phyloP scores from a whole-genome alignment of 1,140 invertebrate species.

The Apolygus lucorum region DNA sequence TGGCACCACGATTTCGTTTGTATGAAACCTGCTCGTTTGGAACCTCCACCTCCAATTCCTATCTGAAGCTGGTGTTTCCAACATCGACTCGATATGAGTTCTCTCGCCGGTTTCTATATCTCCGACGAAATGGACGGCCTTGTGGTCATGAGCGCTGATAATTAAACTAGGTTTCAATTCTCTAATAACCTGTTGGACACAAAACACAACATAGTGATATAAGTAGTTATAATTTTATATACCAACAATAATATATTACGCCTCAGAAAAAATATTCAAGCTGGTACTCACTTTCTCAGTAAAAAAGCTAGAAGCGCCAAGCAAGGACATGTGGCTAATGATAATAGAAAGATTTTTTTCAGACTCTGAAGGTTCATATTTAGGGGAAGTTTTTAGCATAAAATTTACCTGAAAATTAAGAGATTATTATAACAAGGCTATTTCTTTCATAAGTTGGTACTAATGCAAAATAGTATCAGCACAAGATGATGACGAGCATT shows the following conservation, averaged over 20 bases:
- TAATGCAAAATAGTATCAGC: too few relatives aligned
- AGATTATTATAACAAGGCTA: too few relatives aligned
- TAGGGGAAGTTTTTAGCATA: constrained; percentile 47
- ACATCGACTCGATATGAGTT: constrained; percentile 27
- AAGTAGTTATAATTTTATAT: too few relatives aligned
- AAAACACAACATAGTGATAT: too few relatives aligned
- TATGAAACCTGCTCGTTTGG: constrained; percentile 14
- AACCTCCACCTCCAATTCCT: constrained; percentile 36
- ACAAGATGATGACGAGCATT: background rate
- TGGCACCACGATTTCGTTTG: constrained; percentile 77
- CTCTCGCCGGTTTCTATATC: constrained; percentile 30
- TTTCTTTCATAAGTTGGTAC: too few relatives aligned
- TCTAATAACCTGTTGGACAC: constrained; percentile 55
- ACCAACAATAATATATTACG: too few relatives aligned
- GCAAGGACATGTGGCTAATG: constrained; percentile 59
- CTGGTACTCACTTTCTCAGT: constrained; percentile 48
- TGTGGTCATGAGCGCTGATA: constrained; percentile 77
- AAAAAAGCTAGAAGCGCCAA: constrained; percentile 51
- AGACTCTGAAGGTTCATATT: constrained; percentile 37
- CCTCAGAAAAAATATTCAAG: too few relatives aligned
- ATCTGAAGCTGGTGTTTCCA: constrained; percentile 32
- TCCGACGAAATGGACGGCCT: constrained; percentile 47
- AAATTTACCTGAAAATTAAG: constrained; percentile 48
- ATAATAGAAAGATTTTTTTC: constrained; percentile 51
- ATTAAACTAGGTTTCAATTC: constrained; percentile 65